A percentile compares a stretch with the other conserved stretches of the same genome.
These are phyloP conservation scores for Luperina nickerlii DNA, from an alignment of 2,888 invertebrate species.

Conservation along the genomic window DNA sequence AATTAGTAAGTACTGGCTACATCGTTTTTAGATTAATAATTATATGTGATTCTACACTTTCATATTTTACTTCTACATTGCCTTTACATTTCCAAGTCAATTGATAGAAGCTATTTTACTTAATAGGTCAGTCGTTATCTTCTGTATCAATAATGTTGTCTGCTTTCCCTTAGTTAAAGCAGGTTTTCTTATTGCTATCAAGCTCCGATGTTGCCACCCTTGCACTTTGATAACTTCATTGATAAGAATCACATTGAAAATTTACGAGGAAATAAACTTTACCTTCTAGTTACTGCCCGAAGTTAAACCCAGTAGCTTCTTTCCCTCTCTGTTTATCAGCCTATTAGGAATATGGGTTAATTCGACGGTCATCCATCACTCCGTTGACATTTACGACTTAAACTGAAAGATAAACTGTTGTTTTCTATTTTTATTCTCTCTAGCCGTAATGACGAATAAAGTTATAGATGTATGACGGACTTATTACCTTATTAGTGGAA, in stretches of 20 bases:
- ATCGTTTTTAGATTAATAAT: not conserved
- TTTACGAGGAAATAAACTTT: not conserved
- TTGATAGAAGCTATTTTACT: constrained; percentile 21
- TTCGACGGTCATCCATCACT: constrained; percentile 46
- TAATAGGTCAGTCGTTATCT: constrained; percentile 20
- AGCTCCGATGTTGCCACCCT: constrained; percentile 13
- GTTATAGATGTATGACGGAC: constrained; percentile 9
- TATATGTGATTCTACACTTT: not conserved
- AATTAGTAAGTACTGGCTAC: constrained; percentile 21
- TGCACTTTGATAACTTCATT: constrained; percentile 28
- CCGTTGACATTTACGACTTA: constrained; percentile 50
- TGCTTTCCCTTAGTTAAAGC: constrained; percentile 33
- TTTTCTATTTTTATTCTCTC: constrained; percentile 35
- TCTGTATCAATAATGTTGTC: constrained; percentile 20
- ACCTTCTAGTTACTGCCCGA: not conserved
- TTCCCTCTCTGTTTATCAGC: constrained; percentile 12
- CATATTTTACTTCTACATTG: not conserved
- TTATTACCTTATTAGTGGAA: constrained; percentile 14
- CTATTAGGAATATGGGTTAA: constrained; percentile 49
- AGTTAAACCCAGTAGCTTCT: constrained; percentile 20
- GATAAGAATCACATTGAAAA: constrained; percentile 32
- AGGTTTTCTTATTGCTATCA: constrained; percentile 15
- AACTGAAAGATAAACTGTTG: constrained; percentile 38
- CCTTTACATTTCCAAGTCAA: not conserved
- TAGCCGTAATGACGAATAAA: constrained; percentile 13